Conservation (phyloP, 2,797 vertebrate genomes). For the Amblyopsis hoosieri region DNA sequence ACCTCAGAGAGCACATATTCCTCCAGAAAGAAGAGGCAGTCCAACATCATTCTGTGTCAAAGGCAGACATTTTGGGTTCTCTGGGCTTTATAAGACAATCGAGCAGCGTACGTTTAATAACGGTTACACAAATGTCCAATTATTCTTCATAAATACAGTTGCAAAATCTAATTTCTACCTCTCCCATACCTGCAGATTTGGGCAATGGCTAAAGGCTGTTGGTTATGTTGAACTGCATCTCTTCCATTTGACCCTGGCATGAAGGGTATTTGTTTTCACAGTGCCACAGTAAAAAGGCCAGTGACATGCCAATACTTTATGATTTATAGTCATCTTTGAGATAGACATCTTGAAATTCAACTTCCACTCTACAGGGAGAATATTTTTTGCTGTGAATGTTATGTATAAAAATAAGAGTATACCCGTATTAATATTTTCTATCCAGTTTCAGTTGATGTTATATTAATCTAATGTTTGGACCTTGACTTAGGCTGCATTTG, state of each 20-base stretch:
- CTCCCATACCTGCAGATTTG: conserved; percentile 49
- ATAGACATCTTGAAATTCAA: conserved; percentile 17
- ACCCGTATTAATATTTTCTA: conserved; percentile 54
- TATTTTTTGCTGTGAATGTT: conserved; percentile 54
- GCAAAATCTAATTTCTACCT: conserved; percentile 40
- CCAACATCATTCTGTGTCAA: too few species aligned
- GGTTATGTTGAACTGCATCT: conserved; percentile 28
- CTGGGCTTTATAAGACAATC: too few species aligned
- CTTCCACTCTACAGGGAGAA: conserved; percentile 22
- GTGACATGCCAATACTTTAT: conserved; percentile 15
- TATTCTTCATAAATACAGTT: conserved; percentile 1
- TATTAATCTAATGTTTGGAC: conserved; percentile 60
- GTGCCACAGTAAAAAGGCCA: conserved; percentile 18
- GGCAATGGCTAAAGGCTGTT: conserved; percentile 46
- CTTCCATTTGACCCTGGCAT: conserved; percentile 30
- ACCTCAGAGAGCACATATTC: too few species aligned
- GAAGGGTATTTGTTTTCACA: conserved; percentile 20
- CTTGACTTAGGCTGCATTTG: conserved; percentile 55
- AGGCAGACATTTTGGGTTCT: too few species aligned
- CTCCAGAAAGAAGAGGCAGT: too few species aligned
- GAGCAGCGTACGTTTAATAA: too few species aligned
- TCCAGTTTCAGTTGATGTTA: conserved; percentile 58
- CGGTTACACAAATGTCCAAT: too few species aligned
- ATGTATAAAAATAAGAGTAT: conserved; percentile 44
- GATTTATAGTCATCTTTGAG: conserved; percentile 9